Conservation (phyloP, 2,113 vertebrate genomes). For the Bubalus kerabau region DNA sequence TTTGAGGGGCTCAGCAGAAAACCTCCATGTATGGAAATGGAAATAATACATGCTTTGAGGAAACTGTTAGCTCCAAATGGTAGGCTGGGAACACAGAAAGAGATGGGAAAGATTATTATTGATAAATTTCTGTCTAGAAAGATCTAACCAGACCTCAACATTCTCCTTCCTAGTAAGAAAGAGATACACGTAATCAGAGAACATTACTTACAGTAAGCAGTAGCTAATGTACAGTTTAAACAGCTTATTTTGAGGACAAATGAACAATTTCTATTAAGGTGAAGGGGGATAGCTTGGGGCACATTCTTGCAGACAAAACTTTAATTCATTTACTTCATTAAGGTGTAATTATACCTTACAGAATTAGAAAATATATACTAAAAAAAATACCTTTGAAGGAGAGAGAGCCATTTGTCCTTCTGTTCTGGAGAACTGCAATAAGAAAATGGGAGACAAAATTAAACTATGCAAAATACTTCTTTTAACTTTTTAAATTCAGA, state of each 20-base stretch:
- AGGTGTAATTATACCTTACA: not conserved
- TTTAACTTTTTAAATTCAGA: not conserved
- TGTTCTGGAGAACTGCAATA: constrained; percentile 88
- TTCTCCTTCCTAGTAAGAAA: constrained; percentile 25
- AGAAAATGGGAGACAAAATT: constrained; percentile 50
- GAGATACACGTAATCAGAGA: not conserved
- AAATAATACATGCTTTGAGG: not conserved
- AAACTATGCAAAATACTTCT: not conserved
- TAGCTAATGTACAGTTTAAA: not conserved
- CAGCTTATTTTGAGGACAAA: constrained; percentile 12
- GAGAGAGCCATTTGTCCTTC: constrained; percentile 92
- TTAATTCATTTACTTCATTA: not conserved
- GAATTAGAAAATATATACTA: not conserved
- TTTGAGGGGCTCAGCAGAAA: not conserved
- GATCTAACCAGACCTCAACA: not conserved
- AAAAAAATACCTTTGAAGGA: constrained; percentile 89
- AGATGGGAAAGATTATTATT: not conserved
- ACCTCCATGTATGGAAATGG: not conserved
- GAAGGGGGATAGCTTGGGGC: not conserved
- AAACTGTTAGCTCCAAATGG: not conserved
- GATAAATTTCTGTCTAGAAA: constrained; percentile 17
- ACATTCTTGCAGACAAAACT: not conserved
- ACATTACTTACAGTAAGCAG: not conserved
- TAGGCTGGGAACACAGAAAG: not conserved
- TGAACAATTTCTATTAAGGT: not conserved